phyloP scores from a whole-genome alignment of 2,888 invertebrate species.

The Drosophila quinaria region DNA sequence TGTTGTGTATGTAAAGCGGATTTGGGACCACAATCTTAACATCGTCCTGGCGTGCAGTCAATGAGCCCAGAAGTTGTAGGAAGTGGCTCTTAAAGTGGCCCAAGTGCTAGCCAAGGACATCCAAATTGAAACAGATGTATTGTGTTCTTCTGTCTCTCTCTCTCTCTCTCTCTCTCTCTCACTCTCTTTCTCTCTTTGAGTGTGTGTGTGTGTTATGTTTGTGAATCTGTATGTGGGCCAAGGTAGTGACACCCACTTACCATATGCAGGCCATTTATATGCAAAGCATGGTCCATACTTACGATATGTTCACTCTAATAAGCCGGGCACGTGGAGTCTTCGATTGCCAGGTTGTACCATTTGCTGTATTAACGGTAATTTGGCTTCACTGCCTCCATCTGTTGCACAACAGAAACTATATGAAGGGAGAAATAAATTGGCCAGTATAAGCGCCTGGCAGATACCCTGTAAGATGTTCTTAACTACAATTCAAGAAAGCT shows the following conservation, averaged over 20 bases:
- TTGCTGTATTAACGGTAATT: conserved; percentile 52
- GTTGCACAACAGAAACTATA: conserved; percentile 18
- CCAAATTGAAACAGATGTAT: conserved; percentile 46
- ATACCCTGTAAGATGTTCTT: background rate
- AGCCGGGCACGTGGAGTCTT: conserved; percentile 62
- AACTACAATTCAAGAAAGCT: background rate
- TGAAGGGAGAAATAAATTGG: background rate
- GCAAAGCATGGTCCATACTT: conserved; percentile 73
- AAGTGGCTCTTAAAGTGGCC: conserved; percentile 58
- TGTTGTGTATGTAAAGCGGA: conserved; percentile 33
- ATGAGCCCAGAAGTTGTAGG: conserved; percentile 52
- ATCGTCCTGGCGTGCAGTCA: conserved; percentile 48
- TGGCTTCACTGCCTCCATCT: conserved; percentile 35
- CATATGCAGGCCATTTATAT: conserved; percentile 74
- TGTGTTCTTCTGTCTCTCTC: background rate
- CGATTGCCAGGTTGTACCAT: conserved; percentile 43
- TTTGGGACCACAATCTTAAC: conserved; percentile 28
- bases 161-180: conserved; percentile 1
- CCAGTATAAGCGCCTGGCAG: background rate
- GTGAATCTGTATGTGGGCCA: conserved; percentile 55
- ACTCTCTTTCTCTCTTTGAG: background rate
- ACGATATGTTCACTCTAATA: conserved; percentile 69
- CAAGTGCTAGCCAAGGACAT: conserved; percentile 48
- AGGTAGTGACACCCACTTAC: conserved; percentile 38
- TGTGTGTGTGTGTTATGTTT: background rate